Base-by-base conservation (phyloP, 2,888 invertebrate species). In the Octodonta nipae region DNA sequence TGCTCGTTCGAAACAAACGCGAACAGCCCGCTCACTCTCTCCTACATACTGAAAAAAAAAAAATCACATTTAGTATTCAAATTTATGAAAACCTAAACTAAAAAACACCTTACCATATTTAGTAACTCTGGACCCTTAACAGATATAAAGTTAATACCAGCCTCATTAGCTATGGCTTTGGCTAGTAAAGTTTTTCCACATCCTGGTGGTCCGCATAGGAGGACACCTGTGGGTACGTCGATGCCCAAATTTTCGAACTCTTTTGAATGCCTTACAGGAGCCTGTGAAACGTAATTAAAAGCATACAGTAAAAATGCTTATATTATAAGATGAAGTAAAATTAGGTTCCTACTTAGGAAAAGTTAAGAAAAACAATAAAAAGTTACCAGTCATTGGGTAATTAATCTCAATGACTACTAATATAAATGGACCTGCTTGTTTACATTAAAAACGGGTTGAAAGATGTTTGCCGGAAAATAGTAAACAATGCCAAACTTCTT, bases 81-180 rank as follows among this genome's bases (percentile, higher is more conserved):
- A 11, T 25, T 33, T 30, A 25, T 15, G 12, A 36, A 36, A 29
- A 11, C 14, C 24, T 16, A 13, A 24, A 16, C 11, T 10, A 22
- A 3, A 20, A 22, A 22, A 22, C 4, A 10, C 40, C 56, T 63
- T 61, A 86, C 86, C 96, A 96, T 98, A 56, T 92, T 96, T 35
- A 98, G 68, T 32, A 98, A 64, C 63, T 98, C 98, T 1, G 98
- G 96, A 10, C 98, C 98, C 65, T 96, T 98, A 1, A 98, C 93
- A 5, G 93, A 92, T 49, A 98, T 92, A 50, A 98, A 98, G 64
- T 96, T 98, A 24, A 98, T 87, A 16, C 93, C 93, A 22, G 95
- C 91, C 64, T 98, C 96, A 64, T 96, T 96, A 1, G 98, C 96
- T 22, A 98, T 80, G 13, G 96, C 98, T 68, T 98, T 98, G 2